Conservation (phyloP, 2,113 vertebrate species). For the Platycercus adscitus region DNA sequence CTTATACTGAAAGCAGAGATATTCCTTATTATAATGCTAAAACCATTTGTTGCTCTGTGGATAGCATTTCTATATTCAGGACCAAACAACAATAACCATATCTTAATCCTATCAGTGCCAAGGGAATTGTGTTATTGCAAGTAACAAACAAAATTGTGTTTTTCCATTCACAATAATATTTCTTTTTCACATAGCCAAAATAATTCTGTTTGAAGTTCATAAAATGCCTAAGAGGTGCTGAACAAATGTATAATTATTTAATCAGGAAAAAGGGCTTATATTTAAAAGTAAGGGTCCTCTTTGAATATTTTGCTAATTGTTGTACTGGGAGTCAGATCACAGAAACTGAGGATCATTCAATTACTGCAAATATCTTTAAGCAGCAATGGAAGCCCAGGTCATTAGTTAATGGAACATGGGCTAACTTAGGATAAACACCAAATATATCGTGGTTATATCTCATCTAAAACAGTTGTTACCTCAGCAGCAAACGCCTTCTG, state of each 20-base stretch:
- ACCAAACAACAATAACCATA: background rate
- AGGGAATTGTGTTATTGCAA: background rate
- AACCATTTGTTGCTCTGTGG: background rate
- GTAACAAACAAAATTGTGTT: background rate
- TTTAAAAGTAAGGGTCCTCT: background rate
- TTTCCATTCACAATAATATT: background rate
- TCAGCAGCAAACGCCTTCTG: fast-evolving
- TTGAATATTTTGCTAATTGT: background rate
- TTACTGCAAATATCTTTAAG: background rate
- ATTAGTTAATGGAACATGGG: background rate
- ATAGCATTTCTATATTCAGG: background rate
- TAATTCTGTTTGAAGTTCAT: background rate
- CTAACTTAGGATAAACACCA: background rate
- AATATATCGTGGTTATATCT: background rate
- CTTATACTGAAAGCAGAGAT: background rate
- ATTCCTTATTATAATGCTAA: background rate
- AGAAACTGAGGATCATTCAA: background rate
- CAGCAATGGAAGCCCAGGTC: background rate
- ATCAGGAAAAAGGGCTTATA: background rate
- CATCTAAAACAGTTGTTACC: background rate
- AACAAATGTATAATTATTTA: background rate
- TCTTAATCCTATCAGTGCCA: background rate
- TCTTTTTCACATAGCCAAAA: background rate
- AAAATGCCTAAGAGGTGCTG: background rate
- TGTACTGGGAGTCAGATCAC: background rate